phyloP scores from a whole-genome alignment of 2,797 vertebrate species.

The Labroides dimidiatus region DNA sequence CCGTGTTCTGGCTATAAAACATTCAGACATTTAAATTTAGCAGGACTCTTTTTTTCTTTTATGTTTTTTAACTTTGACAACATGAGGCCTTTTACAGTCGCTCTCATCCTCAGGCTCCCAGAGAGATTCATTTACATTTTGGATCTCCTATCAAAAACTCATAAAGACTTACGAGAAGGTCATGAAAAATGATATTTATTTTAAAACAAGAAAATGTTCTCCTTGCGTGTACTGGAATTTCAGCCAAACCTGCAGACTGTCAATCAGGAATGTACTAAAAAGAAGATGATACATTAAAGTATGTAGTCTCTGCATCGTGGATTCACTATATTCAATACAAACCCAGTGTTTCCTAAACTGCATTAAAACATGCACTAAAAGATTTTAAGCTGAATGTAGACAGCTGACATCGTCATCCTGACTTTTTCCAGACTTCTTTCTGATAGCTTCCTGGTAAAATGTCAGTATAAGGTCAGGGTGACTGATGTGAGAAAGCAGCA shows the following conservation, averaged over 20 bases:
- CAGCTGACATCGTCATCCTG: too few species aligned
- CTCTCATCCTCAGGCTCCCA: constrained; percentile 13
- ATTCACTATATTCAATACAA: constrained; percentile 18
- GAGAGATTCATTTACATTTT: constrained; percentile 49
- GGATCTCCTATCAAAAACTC: constrained; percentile 39
- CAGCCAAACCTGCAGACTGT: constrained; percentile 34
- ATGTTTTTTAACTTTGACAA: constrained; percentile 28
- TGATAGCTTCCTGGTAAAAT: too few species aligned
- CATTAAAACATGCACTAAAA: too few species aligned
- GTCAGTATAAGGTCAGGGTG: too few species aligned
- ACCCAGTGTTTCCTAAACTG: constrained; percentile 28
- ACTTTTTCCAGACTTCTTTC: too few species aligned
- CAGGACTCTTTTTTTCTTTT: constrained; percentile 16
- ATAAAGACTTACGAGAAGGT: constrained; percentile 27
- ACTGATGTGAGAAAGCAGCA: too few species aligned
- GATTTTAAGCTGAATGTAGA: too few species aligned
- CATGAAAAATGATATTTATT: constrained; percentile 19
- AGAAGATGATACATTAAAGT: constrained; percentile 18
- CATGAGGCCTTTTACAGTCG: constrained; percentile 17
- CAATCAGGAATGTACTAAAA: constrained; percentile 26
- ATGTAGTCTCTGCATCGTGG: constrained; percentile 18
- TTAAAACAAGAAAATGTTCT: constrained; percentile 18
- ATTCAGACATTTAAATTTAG: constrained; percentile 12
- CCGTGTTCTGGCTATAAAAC: constrained; percentile 17
- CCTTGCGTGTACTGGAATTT: constrained; percentile 6